Evolutionary conservation across 1,140 invertebrate genomes (phyloP).

Genomic region (Homarus americanus): DNA sequence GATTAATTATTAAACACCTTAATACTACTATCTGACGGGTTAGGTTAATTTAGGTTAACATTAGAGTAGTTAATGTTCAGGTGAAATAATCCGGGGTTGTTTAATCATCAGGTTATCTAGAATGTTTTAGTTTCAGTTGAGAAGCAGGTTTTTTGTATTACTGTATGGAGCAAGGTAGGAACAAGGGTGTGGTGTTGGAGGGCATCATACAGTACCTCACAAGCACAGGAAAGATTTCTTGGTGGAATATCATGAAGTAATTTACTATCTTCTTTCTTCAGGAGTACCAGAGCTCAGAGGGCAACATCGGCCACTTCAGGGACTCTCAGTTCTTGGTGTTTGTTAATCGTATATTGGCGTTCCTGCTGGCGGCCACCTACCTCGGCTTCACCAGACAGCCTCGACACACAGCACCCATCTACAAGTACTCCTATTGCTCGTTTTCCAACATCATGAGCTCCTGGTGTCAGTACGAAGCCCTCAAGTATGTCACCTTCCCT

Average conservation of each 20-base stretch:
- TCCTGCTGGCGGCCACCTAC: constrained; percentile 66
- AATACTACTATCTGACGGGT: too few relatives aligned
- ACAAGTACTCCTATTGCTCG: constrained; percentile 97
- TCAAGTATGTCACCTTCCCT: constrained; percentile 99
- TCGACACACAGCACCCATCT: constrained; percentile 90
- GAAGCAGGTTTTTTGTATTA: neutral
- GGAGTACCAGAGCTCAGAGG: constrained; percentile 61
- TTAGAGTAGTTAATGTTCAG: too few relatives aligned
- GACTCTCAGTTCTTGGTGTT: constrained; percentile 82
- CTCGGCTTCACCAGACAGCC: constrained; percentile 80
- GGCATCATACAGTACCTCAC: too few relatives aligned
- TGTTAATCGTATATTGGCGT: constrained; percentile 78
- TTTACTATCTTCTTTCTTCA: constrained; percentile 18
- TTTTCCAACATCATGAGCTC: constrained; percentile 99
- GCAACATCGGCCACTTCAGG: constrained; percentile 77
- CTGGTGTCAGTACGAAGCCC: constrained; percentile 99
- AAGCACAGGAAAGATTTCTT: too few relatives aligned
- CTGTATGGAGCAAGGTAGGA: too few relatives aligned
- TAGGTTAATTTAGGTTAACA: too few relatives aligned
- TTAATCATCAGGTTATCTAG: too few relatives aligned
- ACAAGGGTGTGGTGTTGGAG: too few relatives aligned
- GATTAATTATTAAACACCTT: too few relatives aligned
- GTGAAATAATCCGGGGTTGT: too few relatives aligned
- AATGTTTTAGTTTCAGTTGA: neutral
- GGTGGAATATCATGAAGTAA: neutral